Conservation (phyloP, 2,797 vertebrate genomes). For the Anguilla anguilla region DNA sequence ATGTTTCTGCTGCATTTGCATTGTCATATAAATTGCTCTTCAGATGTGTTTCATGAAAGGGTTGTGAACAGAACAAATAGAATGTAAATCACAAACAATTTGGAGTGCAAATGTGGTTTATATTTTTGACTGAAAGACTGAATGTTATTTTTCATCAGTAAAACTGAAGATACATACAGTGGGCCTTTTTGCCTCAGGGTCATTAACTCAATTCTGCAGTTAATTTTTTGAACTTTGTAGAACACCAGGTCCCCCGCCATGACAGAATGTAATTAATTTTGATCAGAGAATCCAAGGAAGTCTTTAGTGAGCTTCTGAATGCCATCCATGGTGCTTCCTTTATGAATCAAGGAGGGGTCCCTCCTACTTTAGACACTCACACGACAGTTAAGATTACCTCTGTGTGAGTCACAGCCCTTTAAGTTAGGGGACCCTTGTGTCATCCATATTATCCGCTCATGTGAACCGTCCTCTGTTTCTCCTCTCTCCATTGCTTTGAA, state of each 20-base stretch:
- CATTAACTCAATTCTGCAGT: not conserved
- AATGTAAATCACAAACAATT: not conserved
- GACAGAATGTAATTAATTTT: not conserved
- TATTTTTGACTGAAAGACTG: not conserved
- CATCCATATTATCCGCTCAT: constrained; percentile 8
- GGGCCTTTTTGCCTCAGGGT: not conserved
- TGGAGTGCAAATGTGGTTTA: not conserved
- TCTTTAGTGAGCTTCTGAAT: constrained; percentile 7
- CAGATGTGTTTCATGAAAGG: not conserved
- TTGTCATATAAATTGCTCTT: not conserved
- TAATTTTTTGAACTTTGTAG: not conserved
- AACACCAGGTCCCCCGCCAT: not conserved
- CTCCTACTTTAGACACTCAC: not conserved
- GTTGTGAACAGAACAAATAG: not conserved
- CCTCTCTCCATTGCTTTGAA: not conserved
- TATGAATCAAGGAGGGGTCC: constrained; percentile 4
- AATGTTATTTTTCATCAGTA: not conserved
- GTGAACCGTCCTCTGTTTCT: not conserved
- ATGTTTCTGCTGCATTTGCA: not conserved
- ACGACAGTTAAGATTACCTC: not conserved
- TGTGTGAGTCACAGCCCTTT: constrained; percentile 12
- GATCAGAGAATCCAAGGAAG: not conserved
- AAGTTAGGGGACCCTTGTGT: not conserved
- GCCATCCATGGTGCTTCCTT: not conserved
- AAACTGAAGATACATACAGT: not conserved